Evolutionary conservation across 2,888 invertebrate species (phyloP), one percentile per base, ranked within the genome.

Genomic region (Willowsia nigromaculata): DNA sequence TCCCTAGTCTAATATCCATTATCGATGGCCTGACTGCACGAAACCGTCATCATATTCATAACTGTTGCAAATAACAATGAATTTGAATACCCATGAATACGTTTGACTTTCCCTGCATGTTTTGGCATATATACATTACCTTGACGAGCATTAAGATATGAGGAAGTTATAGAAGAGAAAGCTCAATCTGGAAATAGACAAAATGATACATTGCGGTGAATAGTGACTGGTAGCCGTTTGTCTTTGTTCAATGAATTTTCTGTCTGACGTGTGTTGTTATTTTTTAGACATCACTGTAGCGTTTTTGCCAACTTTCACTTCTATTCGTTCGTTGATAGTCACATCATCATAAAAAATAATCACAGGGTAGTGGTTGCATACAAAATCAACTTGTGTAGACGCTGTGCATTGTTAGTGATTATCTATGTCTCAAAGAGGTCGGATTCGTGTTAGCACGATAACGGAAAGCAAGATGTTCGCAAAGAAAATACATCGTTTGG

Each of bases 401-500:
- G 22, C n/a, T 40, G 6, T 3, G 68, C 9, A 22, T 40, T 18
- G 37, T 81, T 37, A 59, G 85, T 85, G 3, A 4, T 15, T 43
- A 18, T 65, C 43, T 40, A 86, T 86, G 86, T 40, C 68, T 40
- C 53, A 86, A 80, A 37, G 53, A n/a, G 68, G 11, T 53, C 65
- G 80, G 80, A 43, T 80, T 22, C 33, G 53, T 27, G n/a, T 78
- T 1, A 47, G 65, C 30, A 78, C 62, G 1, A 37, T 86, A n/a
- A 80, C 80, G 11, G 86, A 74, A n/a, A 40, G 47, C 50, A 86
- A 86, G 76, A 86, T 86, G 86, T 68, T 86, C 30, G 80, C 86
- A 3, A 86, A 80, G 40, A 86, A 86, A 47, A 86, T 86, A 80
- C 86, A 86, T 27, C 86, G 86, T 33, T 76, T 86, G 59, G 86